These are phyloP conservation scores for Cassiopea andromeda DNA, from an alignment of 30 jellyfish, hydroid and myxozoan species.

Conservation along the genomic window DNA sequence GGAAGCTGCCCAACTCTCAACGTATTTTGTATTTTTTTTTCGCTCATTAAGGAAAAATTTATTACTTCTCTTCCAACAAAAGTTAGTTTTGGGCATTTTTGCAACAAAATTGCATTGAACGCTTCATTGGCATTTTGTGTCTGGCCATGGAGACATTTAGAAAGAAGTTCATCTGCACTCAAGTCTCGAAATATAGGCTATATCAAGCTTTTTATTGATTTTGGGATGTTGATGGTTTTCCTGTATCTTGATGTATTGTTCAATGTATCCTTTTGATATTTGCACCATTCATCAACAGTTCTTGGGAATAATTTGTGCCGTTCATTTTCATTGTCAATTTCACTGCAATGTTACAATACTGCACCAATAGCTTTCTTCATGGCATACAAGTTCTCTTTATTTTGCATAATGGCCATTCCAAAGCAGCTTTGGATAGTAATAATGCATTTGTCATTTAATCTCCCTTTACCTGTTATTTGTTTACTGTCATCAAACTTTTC, in stretches of 20 bases:
- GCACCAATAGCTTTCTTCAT: not conserved
- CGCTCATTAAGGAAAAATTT: no score
- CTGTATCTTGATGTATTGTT: not conserved
- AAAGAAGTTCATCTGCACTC: not conserved
- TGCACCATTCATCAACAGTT: not conserved
- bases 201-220: not conserved
- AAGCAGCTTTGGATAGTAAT: not conserved
- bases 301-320: not conserved
- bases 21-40: no score
- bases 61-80: not conserved
- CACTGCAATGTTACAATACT: not conserved
- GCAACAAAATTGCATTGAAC: not conserved
- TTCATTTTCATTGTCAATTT: not conserved
- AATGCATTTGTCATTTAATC: not conserved
- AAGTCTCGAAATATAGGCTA: not conserved
- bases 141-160: not conserved
- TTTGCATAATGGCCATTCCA: not conserved
- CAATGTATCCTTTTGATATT: not conserved
- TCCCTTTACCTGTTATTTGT: not conserved
- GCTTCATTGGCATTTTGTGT: constrained; percentile 1
- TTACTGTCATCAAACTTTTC: not conserved
- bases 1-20: no score
- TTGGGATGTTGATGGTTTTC: not conserved
- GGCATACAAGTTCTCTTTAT: not conserved
- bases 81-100: not conserved